A percentile compares a stretch with the other conserved stretches of the same genome.
Conservation (phyloP, 2,113 vertebrate species). For the Mus musculus region DNA sequence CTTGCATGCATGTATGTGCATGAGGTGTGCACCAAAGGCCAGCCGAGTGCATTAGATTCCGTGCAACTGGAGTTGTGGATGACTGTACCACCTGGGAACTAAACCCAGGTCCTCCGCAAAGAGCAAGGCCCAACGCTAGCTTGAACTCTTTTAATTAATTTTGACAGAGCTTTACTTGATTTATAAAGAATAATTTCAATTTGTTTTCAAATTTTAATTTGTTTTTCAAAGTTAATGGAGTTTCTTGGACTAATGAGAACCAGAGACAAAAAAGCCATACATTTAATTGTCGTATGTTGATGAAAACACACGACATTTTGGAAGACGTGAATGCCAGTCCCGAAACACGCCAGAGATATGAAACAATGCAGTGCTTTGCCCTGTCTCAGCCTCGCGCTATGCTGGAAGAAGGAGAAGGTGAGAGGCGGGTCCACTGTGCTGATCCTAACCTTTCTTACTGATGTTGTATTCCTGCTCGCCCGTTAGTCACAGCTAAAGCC, state of each 20-base stretch:
- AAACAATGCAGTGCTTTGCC: conserved; percentile 99
- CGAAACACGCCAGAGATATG: conserved; percentile 91
- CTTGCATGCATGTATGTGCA: not conserved
- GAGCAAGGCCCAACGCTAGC: not conserved
- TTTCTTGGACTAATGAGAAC: conserved; percentile 94
- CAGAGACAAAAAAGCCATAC: conserved; percentile 97
- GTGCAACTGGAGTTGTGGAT: not conserved
- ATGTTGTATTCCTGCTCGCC: not conserved
- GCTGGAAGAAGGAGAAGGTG: conserved; percentile 99
- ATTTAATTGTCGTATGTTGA: conserved; percentile 97
- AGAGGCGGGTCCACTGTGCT: conserved; percentile 19
- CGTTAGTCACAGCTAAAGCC: not conserved
- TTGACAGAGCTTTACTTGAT: not conserved
- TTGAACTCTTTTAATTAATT: conserved; percentile 50
- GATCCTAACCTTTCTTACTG: not conserved
- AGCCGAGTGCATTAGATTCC: not conserved
- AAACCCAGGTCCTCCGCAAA: not conserved
- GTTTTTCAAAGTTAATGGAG: conserved; percentile 90
- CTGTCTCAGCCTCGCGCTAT: conserved; percentile 97
- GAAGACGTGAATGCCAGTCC: conserved; percentile 89
- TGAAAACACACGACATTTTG: conserved; percentile 90
- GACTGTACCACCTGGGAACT: not conserved
- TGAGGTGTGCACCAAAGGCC: not conserved
- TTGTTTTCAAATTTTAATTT: conserved; percentile 52
- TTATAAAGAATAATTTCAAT: conserved; percentile 18